A percentile compares a stretch with the other conserved stretches of the same genome.
Evolutionary conservation across 2,113 vertebrate genomes (phyloP).

Genomic region (western clawed frog (Xenopus tropicalis)): UCB_Xtro_10.0 CM004445.2:63216001-63216500

Average conservation of each 20-base stretch:
- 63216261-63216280: constrained; percentile 53
- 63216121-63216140: not conserved
- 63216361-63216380: not conserved
- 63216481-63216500: constrained; percentile 93
- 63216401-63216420: not conserved
- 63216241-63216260: constrained; percentile 47
- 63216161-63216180: not conserved
- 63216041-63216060: no score
- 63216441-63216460: not conserved
- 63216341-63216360: constrained; percentile 30
- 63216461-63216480: constrained; percentile 58
- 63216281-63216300: constrained; percentile 64
- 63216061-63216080: not conserved
- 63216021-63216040: no score
- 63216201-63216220: not conserved
- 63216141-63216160: not conserved
- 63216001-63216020: no score
- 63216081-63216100: not conserved
- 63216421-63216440: not conserved
- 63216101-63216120: not conserved
- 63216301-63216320: constrained; percentile 47
- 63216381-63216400: not conserved
- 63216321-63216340: constrained; percentile 49
- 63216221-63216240: constrained; percentile 15
- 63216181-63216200: not conserved